Base-by-base conservation (phyloP, 2,888 invertebrate genomes). In the Drosophila atripex region DNA sequence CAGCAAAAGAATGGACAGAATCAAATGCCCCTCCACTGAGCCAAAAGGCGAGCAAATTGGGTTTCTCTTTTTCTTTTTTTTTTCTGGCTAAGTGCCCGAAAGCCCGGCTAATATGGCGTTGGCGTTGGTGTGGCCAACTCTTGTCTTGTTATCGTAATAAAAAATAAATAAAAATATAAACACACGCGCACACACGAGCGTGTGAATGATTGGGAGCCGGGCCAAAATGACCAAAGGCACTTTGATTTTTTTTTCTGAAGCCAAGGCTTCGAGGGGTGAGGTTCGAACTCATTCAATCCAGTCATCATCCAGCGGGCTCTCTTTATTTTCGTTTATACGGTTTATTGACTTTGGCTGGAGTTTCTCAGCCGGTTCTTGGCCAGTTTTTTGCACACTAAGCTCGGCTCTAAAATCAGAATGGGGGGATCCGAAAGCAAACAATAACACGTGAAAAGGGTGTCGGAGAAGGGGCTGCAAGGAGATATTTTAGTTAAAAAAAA, bases 81-180 rank as follows among this genome's bases (percentile, higher is more conserved):
- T 50, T 53, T 25, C 41, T 35, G 46, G 63, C 57, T 76, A 79
- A 83, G 84, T 78, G 85, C 74, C 71, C 69, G 69, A 76, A 76
- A 76, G 84, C 75, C 75, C 25, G 73, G 87, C 78, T 84, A 86
- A 84, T 84, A 72, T 73, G 76, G 84, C 78, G 87, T 80, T 86
- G 82, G 74, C 70, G 82, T 76, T 71, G 32, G 16, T 52, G n/a
- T n/a, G n/a, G n/a, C n/a, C n/a, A n/a, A n/a, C 39, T 39, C 39
- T 39, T 57, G 76, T 84, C 87, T 86, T 76, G 82, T 83, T 86
- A 86, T 87, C 87, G 57, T 63, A 72, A 58, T 47, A 65, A 52
- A 49, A 68, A 63, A 60, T 57, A 21, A 73, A 56, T 43, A 60
- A 43, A 50, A 76, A 50, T 35, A 61, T 59, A 14, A 66, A 61